These are phyloP conservation scores for Melitaea cinxia DNA, from an alignment of 1,140 invertebrate species.

Conservation along the genomic window DNA sequence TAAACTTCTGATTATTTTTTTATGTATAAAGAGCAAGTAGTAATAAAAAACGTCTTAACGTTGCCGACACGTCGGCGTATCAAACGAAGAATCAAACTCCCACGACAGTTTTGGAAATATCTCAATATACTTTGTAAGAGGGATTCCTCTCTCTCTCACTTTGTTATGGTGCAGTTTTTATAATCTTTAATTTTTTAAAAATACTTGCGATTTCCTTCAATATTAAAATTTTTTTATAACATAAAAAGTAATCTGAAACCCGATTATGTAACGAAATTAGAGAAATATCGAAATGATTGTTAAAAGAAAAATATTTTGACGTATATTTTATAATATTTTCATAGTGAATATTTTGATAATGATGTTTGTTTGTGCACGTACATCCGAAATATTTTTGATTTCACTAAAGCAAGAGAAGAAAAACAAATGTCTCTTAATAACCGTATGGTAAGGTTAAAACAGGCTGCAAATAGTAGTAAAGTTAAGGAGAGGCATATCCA, in stretches of 20 bases:
- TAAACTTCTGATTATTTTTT: constrained; percentile 71
- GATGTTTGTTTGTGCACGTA: too few relatives aligned
- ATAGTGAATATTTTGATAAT: too few relatives aligned
- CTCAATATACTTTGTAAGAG: constrained; percentile 42
- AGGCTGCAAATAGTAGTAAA: constrained; percentile 78
- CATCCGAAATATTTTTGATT: background rate
- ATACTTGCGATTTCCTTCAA: too few relatives aligned
- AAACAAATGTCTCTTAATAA: background rate
- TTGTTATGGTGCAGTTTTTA: too few relatives aligned
- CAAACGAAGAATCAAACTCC: constrained; percentile 65
- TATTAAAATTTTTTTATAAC: too few relatives aligned
- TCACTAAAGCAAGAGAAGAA: background rate
- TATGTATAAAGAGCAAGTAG: constrained; percentile 70
- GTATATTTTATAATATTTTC: too few relatives aligned
- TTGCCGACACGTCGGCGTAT: constrained; percentile 56
- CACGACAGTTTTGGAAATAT: constrained; percentile 73
- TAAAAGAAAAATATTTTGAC: too few relatives aligned
- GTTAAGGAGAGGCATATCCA: constrained; percentile 62
- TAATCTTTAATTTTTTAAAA: too few relatives aligned
- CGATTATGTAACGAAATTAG: too few relatives aligned
- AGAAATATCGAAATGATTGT: too few relatives aligned
- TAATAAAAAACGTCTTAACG: constrained; percentile 62
- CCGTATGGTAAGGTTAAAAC: constrained; percentile 49
- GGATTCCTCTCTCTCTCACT: background rate
- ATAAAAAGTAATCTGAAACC: too few relatives aligned